Evolutionary conservation across 2,113 vertebrate genomes (phyloP), one percentile per base, ranked within the genome.

Genomic region (Misgurnus mizolepis): DNA sequence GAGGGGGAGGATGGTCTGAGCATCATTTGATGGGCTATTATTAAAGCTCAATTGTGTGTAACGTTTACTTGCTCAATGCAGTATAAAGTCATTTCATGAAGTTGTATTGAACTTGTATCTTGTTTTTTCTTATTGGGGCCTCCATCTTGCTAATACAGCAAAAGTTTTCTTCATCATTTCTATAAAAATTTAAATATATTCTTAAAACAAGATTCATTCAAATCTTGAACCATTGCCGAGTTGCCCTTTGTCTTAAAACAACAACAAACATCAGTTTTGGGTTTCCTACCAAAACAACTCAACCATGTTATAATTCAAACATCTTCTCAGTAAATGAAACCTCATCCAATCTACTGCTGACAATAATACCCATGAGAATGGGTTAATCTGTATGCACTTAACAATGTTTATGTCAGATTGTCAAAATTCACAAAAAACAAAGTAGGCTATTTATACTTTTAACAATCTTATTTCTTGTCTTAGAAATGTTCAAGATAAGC

Each of bases 301-400:
- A 69, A 34, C n/a, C 34, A 71, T 58, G n/a, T 22, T 39, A 60
- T 17, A 58, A 45, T 17, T 40, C 9, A 62, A 62, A 11, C 61
- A 62, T 6, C 15, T 15, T 1, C 45, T 43, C n/a, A 60, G 14
- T 53, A 17, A 34, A 50, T 65, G 34, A 70, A 71, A 56, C 62
- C 10, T 22, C 14, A 56, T 74, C 62, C 49, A 81, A 60, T 65
- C 49, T 55, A 7, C 78, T 34, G 8, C 49, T 66, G 69, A 66
- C 55, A 74, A 3, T 60, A 41, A 79, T 74, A 43, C 64, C 53
- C 65, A 58, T 22, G 17, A 67, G 70, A 14, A 55, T 55, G 41
- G 10, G 39, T 73, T 60, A 10, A 22, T 34, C 27, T 34, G 27
- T 34, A 2, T 34, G 3, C 27, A 34, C 1, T 73, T 50, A 56